Percentiles rank a stretch among this genome's conserved stretches.
Evolutionary conservation across 2,888 invertebrate genomes (phyloP).

Genomic region (Oscheius sp.): DNA sequence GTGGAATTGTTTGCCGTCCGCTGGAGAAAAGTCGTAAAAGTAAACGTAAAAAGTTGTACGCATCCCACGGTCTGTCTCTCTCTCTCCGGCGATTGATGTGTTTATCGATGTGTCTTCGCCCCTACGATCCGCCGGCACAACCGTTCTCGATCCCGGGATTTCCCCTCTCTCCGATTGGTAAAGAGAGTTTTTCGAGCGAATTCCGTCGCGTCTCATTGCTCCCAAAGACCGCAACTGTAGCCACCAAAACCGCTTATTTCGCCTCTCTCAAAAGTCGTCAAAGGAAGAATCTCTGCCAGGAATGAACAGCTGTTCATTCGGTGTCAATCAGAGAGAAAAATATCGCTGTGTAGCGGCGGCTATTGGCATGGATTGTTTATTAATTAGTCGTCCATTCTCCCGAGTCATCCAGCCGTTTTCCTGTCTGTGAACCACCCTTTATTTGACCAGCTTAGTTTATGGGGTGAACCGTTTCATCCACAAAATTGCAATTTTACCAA

Average conservation of each 20-base stretch:
- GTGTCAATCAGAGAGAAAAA: background rate
- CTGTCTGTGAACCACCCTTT: too few species aligned
- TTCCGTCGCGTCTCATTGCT: background rate
- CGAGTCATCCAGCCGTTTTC: too few species aligned
- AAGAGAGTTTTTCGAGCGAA: background rate
- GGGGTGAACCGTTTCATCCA: too few species aligned
- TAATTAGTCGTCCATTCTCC: too few species aligned
- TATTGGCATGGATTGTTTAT: too few species aligned
- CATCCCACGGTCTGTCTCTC: background rate
- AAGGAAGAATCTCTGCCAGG: background rate
- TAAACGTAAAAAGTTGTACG: too few species aligned
- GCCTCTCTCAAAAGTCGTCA: background rate
- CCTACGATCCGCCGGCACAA: background rate
- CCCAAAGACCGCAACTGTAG: background rate
- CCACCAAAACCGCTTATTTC: background rate
- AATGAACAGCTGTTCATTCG: background rate
- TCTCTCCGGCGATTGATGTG: conserved; percentile 16
- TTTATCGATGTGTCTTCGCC: conserved; percentile 20
- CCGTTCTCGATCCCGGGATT: background rate
- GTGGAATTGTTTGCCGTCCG: too few species aligned
- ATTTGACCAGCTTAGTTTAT: too few species aligned
- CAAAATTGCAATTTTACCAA: too few species aligned
- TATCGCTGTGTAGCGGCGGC: too few species aligned
- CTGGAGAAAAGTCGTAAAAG: too few species aligned
- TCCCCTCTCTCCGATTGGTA: background rate